Evolutionary conservation across 2,888 invertebrate genomes (phyloP).

Genomic region (Rapana venosa): DNA sequence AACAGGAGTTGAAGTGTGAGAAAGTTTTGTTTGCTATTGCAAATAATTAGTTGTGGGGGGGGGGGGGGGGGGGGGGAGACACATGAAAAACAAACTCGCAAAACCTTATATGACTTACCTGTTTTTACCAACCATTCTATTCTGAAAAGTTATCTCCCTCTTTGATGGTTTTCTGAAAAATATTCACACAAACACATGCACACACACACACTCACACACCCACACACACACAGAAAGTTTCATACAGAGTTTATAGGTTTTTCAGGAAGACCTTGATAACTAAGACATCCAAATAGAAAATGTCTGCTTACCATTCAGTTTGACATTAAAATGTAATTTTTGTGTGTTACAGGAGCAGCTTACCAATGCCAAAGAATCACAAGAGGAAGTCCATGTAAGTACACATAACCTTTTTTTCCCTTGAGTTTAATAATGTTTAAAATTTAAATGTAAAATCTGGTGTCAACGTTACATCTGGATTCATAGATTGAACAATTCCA

Average conservation of each 20-base stretch:
- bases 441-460: no score
- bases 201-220: conserved; percentile 22
- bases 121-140: neutral
- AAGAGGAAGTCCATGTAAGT: conserved; percentile 49
- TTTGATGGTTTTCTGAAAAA: neutral
- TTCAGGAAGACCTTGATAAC: no score
- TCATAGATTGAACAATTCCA: no score
- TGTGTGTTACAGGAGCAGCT: conserved; percentile 44
- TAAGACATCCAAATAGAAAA: no score
- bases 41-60: no score
- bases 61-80: no score
- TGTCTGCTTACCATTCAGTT: no score
- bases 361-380: conserved; percentile 44
- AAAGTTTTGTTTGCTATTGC: no score
- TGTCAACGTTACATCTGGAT: no score
- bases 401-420: neutral
- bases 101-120: neutral
- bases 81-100: neutral
- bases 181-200: neutral
- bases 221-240: neutral
- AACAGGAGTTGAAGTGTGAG: no score
- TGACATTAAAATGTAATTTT: neutral
- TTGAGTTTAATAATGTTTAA: no score
- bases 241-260: no score
- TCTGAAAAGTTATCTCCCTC: conserved; percentile 3